Evolutionary conservation across 2,113 vertebrate species (phyloP), one percentile per base, ranked within the genome.

Genomic region (Tonatia bakeri): DNA sequence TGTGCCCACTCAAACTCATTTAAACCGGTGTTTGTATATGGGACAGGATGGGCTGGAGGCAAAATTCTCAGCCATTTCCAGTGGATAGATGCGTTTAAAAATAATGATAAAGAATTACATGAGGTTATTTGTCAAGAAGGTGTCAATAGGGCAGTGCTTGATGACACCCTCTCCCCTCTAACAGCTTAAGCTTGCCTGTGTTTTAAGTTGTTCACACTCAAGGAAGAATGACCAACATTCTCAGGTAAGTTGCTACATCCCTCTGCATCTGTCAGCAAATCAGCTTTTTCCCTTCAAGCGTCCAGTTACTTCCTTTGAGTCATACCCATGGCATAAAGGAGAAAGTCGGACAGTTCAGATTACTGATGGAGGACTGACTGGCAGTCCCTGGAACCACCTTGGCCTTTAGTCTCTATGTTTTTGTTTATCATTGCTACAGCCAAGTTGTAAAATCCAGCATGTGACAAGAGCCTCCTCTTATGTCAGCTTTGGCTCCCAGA

Each of bases 401-500:
- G 70, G 90, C 67, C 64, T 19, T 86, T 26, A 28, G 67, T 52
- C 8, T 16, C 52, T 40, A 7, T 47, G 59, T 47, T 85, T 90
- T 87, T 90, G 22, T 84, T 88, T 75, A 38, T 77, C 85, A 86
- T 50, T 36, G 77, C 50, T 28, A 80, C 43, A 93, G 40, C 45
- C n/a, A 52, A 13, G n/a, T 38, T 52, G n/a, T 79, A 82, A 96
- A 95, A 85, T 64, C 36, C 5, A 50, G 54, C 43, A 28, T 5
- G 77, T 12, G 33, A 94, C 90, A 50, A 59, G 90, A 91, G 17
- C 33, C 56, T 89, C 75, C 33, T 89, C 75, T 22, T 14, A 0
- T 52, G 90, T 93, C 95, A 94, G 91, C 84, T 64, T 56, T 92
- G 94, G 54, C 83, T 96, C 76, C 92, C 65, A 45, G 56, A 45